These are phyloP conservation scores for Drepanosiphum platanoidis DNA, from an alignment of 2,888 invertebrate species.

Conservation along the genomic window DNA sequence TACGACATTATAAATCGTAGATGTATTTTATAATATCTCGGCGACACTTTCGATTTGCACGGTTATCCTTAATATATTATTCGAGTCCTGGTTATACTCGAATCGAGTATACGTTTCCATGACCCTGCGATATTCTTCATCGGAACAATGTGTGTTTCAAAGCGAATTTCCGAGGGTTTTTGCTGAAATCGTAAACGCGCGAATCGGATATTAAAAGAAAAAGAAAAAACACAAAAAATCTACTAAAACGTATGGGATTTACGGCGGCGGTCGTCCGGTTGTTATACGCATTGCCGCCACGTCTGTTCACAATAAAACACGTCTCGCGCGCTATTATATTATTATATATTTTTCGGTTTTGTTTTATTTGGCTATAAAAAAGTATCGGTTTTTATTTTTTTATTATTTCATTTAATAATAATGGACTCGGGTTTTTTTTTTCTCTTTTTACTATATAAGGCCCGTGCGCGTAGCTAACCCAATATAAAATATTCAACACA, in stretches of 20 bases:
- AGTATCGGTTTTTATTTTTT: slow-evolving; percentile 52
- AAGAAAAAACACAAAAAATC: slow-evolving; percentile 19
- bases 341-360: slow-evolving; percentile 41
- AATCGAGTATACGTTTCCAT: not conserved
- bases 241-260: slow-evolving; percentile 50
- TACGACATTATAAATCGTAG: no score
- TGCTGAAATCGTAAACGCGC: slow-evolving; percentile 42
- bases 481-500: slow-evolving; percentile 44
- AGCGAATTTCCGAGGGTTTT: slow-evolving; percentile 26
- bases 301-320: slow-evolving; percentile 50
- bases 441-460: slow-evolving; percentile 10
- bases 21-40: no score
- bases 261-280: slow-evolving; percentile 47
- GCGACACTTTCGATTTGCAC: no score
- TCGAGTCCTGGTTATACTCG: slow-evolving; percentile 1
- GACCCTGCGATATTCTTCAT: no score
- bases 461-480: not conserved
- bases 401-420: slow-evolving; percentile 53
- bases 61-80: not conserved
- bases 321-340: slow-evolving; percentile 19
- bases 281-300: not conserved
- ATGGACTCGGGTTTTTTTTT: no score
- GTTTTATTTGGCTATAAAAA: slow-evolving; percentile 60
- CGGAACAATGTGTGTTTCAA: slow-evolving; percentile 2
- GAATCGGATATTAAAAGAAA: slow-evolving; percentile 51